These are phyloP conservation scores for Zhuqinia jingwanae DNA, from an alignment of 2,888 invertebrate genomes.

Conservation along the genomic window DNA sequence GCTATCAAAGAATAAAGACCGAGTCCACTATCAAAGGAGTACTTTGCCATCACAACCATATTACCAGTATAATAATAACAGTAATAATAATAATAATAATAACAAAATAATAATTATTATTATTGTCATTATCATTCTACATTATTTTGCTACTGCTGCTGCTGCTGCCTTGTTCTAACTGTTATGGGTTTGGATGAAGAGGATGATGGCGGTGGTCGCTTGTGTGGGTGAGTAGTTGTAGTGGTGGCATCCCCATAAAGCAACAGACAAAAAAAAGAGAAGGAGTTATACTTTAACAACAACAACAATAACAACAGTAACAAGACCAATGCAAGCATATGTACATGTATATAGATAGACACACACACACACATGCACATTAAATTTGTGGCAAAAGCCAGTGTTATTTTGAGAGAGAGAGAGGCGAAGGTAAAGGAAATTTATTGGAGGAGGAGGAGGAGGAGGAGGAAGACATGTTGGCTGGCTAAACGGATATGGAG, in stretches of 20 bases:
- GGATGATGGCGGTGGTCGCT: neutral
- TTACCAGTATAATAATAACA: neutral
- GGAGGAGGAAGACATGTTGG: neutral
- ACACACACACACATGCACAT: neutral
- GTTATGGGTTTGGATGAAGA: neutral
- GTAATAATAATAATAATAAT: no score
- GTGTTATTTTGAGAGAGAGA: no score
- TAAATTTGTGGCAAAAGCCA: no score
- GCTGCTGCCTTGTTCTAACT: neutral
- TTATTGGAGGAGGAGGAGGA: neutral
- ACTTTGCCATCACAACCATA: neutral
- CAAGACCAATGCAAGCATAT: no score
- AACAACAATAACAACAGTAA: no score
- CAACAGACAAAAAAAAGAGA: neutral
- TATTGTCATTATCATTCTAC: conserved; percentile 13
- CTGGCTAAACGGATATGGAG: conserved; percentile 3
- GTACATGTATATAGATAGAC: no score
- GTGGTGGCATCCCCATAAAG: neutral
- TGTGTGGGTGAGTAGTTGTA: neutral
- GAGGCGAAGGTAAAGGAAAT: no score
- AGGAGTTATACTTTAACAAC: neutral
- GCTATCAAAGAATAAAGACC: no score
- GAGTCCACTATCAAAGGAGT: neutral
- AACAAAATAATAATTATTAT: neutral
- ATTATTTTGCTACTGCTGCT: neutral